A percentile compares a stretch with the other conserved stretches of the same genome.
phyloP scores from a whole-genome alignment of 92 coral and sea anemone genomes.

The Palythoa heliodiscus region DNA sequence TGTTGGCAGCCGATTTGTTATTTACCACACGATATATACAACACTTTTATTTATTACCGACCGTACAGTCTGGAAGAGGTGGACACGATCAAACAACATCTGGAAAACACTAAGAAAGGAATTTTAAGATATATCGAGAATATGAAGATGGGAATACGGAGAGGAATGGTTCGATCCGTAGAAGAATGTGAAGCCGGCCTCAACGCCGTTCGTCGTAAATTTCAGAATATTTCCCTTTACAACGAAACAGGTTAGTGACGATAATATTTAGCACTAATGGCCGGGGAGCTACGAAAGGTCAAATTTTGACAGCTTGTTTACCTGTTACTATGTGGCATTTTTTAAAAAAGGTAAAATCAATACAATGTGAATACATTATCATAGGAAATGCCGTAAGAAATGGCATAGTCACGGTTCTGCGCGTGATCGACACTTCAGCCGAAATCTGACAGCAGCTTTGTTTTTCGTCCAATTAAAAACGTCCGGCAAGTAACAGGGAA shows the following conservation, averaged over 20 bases:
- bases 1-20: constrained; percentile 81
- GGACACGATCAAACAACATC: constrained; percentile 51
- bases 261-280: neutral
- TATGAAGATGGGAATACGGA: constrained; percentile 78
- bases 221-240: constrained; percentile 62
- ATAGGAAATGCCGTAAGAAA: too few relatives aligned
- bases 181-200: constrained; percentile 87
- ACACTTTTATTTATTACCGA: constrained; percentile 57
- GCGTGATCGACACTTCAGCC: too few relatives aligned
- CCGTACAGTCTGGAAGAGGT: constrained; percentile 65
- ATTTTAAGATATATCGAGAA: constrained; percentile 76
- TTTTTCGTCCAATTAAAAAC: too few relatives aligned
- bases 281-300: too few relatives aligned
- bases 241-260: constrained; percentile 77
- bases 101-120: constrained; percentile 66
- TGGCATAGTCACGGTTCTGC: too few relatives aligned
- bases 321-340: too few relatives aligned
- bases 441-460: too few relatives aligned
- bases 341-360: too few relatives aligned
- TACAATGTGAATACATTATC: too few relatives aligned
- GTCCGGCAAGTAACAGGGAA: too few relatives aligned
- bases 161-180: constrained; percentile 80
- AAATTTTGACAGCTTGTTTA: too few relatives aligned
- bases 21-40: constrained; percentile 50
- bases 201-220: constrained; percentile 67